Evolutionary conservation across 2,797 vertebrate species (phyloP).

Genomic region (Enoplosus armatus): DNA sequence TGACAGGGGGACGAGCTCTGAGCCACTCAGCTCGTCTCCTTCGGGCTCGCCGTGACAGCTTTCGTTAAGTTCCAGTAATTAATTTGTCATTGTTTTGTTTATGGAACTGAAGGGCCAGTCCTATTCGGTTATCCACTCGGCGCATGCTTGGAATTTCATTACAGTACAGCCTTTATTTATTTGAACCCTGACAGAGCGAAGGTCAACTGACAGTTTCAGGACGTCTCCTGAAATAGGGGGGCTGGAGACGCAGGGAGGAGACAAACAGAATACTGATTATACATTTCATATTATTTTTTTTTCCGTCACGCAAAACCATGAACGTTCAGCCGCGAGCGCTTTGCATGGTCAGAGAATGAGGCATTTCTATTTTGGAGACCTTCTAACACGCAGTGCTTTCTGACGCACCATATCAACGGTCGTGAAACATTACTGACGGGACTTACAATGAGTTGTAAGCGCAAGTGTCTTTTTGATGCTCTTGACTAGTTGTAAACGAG

Average conservation of each 20-base stretch:
- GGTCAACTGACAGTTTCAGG: conserved; percentile 4
- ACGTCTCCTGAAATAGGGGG: not conserved
- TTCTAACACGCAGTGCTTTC: no score
- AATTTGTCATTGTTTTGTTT: conserved; percentile 76
- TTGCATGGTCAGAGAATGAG: no score
- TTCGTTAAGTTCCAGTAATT: conserved; percentile 73
- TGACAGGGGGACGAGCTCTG: conserved; percentile 69
- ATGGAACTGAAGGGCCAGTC: conserved; percentile 57
- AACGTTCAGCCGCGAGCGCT: not conserved
- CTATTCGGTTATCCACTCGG: conserved; percentile 11
- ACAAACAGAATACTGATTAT: not conserved
- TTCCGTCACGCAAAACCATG: not conserved
- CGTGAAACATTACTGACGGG: no score
- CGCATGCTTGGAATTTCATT: conserved; percentile 16
- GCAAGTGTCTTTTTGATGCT: no score
- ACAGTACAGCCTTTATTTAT: conserved; percentile 20
- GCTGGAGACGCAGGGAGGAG: not conserved
- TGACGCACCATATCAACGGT: no score
- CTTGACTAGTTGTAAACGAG: no score
- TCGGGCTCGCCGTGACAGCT: conserved; percentile 49
- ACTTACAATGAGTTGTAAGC: no score
- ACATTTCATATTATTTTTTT: not conserved
- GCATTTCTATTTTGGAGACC: no score
- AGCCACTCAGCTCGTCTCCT: conserved; percentile 50
- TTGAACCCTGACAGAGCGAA: conserved; percentile 19